A percentile compares a stretch with the other conserved stretches of the same genome.
Conservation (phyloP, 2,888 invertebrate genomes). For the Doris montereyensis region DNA sequence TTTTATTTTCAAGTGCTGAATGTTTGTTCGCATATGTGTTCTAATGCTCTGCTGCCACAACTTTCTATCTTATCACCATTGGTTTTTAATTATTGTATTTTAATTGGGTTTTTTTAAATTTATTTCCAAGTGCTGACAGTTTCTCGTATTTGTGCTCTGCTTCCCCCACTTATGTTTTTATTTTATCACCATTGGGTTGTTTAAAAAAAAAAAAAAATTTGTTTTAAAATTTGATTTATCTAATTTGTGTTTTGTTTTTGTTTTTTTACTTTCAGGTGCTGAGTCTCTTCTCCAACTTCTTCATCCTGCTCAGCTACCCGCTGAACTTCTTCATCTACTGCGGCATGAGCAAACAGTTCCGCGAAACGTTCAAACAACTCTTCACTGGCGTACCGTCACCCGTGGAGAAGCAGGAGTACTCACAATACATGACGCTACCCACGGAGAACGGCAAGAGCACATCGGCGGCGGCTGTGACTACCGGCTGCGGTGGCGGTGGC, state of each 20-base stretch:
- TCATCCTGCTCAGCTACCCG: constrained; percentile 91
- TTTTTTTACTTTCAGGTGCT: constrained; percentile 51
- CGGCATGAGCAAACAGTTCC: constrained; percentile 94
- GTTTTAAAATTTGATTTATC: not conserved
- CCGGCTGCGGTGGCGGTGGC: too few species aligned
- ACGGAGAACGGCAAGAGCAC: constrained; percentile 64
- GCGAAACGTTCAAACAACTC: constrained; percentile 90
- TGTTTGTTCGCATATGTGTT: too few species aligned
- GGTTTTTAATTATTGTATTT: too few species aligned
- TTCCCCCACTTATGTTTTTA: too few species aligned
- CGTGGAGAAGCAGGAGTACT: constrained; percentile 62
- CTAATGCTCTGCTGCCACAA: too few species aligned
- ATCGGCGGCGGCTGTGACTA: constrained; percentile 42
- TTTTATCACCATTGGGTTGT: too few species aligned
- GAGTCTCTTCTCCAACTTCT: constrained; percentile 85
- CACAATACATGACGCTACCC: constrained; percentile 66
- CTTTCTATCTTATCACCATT: too few species aligned
- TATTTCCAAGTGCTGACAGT: too few species aligned
- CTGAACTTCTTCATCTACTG: constrained; percentile 96
- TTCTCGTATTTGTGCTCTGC: too few species aligned
- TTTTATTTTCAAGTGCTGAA: too few species aligned
- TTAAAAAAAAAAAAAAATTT: not conserved
- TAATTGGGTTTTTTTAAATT: too few species aligned
- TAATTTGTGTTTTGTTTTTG: not conserved
- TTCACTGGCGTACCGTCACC: constrained; percentile 77